Evolutionary conservation across 1,140 invertebrate species (phyloP), one percentile per base, ranked within the genome.

Genomic region (Temnothorax nylanderi): DNA sequence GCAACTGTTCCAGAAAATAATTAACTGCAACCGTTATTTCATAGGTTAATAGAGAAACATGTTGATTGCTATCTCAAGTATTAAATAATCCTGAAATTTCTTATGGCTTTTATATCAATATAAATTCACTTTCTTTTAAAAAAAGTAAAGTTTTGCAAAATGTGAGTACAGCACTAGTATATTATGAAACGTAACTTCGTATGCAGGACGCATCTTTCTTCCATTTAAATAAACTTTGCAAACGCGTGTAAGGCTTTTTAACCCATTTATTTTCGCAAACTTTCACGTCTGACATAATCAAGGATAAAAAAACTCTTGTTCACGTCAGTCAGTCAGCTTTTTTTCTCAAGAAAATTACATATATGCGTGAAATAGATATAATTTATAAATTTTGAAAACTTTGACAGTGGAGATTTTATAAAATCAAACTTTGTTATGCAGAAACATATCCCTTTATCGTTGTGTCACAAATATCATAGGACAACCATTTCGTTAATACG

Each of bases 91-190:
- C 7, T 3, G 10, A 65, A 49, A 34, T 32, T 62, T 64, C 5
- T 64, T 47, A 32, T 18, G 21, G 2, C 26, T 64, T n/a, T 13
- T 8, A 34, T 2, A 6, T n/a, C 5, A 16, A 78, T 6, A 26
- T 78, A 47, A 49, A 78, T 67, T 47, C 18, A 0, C 13, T 41
- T 41, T 69, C 13, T 37, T 71, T 69, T n/a, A 34, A 13, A 56
- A 69, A n/a, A n/a, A 51, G 21, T 34, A 26, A 81, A 80, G n/a
- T 41, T 80, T 62, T 26, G 26, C 58, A 21, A 78, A 47, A 65
- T 47, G 41, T 47, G 10, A 65, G n/a, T 26, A 80, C 6, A 41
- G 26, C 7, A 51, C 26, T 21, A 11, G 32, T 21, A 18, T 13
- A 51, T 18, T 26, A 54, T 18, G 16, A 18, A 69, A 18, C 51